A percentile compares a stretch with the other conserved stretches of the same genome.
Conservation (phyloP, 2,113 vertebrate species). For the Fulmarus glacialis region DNA sequence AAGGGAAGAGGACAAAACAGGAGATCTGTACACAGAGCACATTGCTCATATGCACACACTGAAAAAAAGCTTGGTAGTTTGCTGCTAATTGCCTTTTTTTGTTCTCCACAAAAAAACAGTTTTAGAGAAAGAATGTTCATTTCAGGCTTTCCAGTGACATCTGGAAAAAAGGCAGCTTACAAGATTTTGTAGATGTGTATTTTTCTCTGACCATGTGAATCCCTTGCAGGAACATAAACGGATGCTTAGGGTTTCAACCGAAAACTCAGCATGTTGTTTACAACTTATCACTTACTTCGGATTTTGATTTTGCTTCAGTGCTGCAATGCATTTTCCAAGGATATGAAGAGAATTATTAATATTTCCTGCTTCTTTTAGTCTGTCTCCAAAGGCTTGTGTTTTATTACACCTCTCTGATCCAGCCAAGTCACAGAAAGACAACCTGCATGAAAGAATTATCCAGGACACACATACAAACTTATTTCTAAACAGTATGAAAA, state of each 20-base stretch:
- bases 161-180: background rate
- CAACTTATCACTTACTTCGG: conserved; percentile 74
- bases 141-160: background rate
- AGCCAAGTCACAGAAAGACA: conserved; percentile 90
- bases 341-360: conserved; percentile 92
- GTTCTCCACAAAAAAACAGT: background rate
- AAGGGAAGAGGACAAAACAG: background rate
- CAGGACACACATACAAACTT: background rate
- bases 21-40: background rate
- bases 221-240: background rate
- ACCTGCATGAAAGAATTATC: conserved; percentile 55
- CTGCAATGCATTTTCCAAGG: conserved; percentile 89
- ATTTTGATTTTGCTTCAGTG: conserved; percentile 82
- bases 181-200: background rate
- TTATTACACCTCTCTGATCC: conserved; percentile 91
- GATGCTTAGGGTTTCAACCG: background rate
- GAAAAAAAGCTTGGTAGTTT: background rate
- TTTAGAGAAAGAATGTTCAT: background rate
- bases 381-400: conserved; percentile 85
- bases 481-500: background rate
- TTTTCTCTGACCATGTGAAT: background rate
- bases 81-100: background rate
- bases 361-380: conserved; percentile 89
- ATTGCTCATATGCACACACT: background rate
- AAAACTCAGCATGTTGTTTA: background rate